These are phyloP conservation scores for Dipodomys merriami DNA, from an alignment of 2,113 vertebrate genomes.

Conservation along the genomic window DNA sequence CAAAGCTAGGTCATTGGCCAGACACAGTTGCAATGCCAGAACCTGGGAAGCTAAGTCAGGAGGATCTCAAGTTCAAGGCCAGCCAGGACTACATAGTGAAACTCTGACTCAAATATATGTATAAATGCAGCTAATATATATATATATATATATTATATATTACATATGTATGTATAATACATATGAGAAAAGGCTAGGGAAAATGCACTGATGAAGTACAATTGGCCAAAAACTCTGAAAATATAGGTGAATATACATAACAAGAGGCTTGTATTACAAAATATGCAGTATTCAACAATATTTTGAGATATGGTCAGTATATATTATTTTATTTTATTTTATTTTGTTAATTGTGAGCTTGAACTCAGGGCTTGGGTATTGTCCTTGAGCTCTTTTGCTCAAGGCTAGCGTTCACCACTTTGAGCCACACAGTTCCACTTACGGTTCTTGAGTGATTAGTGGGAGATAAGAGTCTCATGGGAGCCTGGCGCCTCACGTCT, in stretches of 20 bases:
- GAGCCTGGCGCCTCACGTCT: no score
- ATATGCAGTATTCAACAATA: not conserved
- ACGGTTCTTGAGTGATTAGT: no score
- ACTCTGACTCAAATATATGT: not conserved
- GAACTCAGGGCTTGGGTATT: no score
- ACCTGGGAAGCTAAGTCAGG: not conserved
- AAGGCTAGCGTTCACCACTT: no score
- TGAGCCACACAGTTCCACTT: no score
- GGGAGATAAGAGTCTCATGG: no score
- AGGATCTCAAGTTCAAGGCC: not conserved
- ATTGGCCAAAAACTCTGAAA: slow-evolving; percentile 17
- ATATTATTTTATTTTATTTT: no score
- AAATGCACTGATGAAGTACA: not conserved
- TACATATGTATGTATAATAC: not conserved
- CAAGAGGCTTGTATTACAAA: not conserved
- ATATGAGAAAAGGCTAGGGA: slow-evolving; percentile 6
- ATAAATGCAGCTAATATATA: not conserved
- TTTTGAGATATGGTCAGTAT: not conserved
- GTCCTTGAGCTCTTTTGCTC: no score
- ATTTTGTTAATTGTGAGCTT: no score
- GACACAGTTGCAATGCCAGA: not conserved
- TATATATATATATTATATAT: not conserved
- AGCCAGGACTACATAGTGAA: not conserved
- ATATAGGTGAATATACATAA: not conserved
- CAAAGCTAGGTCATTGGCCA: not conserved